phyloP scores from a whole-genome alignment of 2,888 invertebrate species.

The Caenorhabditis panamensis region DNA sequence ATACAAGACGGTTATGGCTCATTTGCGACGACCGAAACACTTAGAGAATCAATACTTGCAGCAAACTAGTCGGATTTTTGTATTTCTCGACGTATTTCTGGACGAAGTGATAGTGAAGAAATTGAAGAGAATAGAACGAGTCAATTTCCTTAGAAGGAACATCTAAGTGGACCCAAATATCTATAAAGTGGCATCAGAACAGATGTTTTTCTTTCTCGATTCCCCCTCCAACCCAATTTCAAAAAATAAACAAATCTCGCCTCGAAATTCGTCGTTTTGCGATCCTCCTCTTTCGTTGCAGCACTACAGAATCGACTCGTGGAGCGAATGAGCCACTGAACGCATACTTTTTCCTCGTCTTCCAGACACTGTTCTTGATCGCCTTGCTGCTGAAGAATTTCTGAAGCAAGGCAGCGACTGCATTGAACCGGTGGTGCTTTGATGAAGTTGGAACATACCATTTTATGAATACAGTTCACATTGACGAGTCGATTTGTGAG shows the following conservation, averaged over 20 bases:
- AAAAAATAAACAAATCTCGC: constrained; percentile 7
- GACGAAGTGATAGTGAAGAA: no score
- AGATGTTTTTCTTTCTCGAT: background rate
- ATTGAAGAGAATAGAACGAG: no score
- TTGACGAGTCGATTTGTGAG: constrained; percentile 16
- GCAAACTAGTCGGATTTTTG: no score
- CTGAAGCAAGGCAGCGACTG: constrained; percentile 7
- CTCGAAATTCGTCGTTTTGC: constrained; percentile 3
- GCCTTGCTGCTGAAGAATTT: constrained; percentile 41
- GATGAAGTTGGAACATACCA: constrained; percentile 11
- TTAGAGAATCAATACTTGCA: no score
- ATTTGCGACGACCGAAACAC: no score
- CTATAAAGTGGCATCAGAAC: no score
- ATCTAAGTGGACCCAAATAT: no score
- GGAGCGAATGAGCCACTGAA: constrained; percentile 8
- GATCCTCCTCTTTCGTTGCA: constrained; percentile 14
- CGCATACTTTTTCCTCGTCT: constrained; percentile 25
- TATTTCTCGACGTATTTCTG: no score
- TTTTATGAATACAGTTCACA: constrained; percentile 19
- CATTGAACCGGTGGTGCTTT: no score
- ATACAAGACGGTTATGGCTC: no score
- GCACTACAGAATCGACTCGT: constrained; percentile 29
- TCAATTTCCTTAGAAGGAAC: no score
- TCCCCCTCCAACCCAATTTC: background rate
- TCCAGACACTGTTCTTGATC: constrained; percentile 30